phyloP scores from a whole-genome alignment of 2,888 invertebrate genomes.

The Lasioglossum villosulum region DNA sequence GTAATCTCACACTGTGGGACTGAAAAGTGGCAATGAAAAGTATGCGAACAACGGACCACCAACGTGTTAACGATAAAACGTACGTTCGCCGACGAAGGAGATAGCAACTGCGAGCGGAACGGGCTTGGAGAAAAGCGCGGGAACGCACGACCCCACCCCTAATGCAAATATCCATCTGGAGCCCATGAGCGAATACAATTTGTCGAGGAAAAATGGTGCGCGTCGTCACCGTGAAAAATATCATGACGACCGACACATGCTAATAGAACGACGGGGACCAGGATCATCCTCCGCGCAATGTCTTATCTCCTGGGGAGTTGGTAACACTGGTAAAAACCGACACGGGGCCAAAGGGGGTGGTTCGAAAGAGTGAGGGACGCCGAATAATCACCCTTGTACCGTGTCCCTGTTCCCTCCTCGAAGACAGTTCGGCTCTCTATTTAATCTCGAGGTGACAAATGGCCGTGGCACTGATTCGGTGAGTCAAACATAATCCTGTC shows the following conservation, averaged over 20 bases:
- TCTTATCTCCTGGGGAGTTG: slow-evolving; percentile 60
- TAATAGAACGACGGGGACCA: slow-evolving; percentile 51
- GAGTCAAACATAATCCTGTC: slow-evolving; percentile 82
- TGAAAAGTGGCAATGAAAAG: too few species aligned
- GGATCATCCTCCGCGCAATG: slow-evolving; percentile 33
- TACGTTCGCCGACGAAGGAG: neutral
- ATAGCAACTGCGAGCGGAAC: neutral
- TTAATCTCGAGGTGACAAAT: slow-evolving; percentile 83
- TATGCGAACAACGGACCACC: too few species aligned
- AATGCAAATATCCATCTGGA: slow-evolving; percentile 58
- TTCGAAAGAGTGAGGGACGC: slow-evolving; percentile 33
- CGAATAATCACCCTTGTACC: slow-evolving; percentile 66
- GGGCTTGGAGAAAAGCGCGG: slow-evolving; percentile 15
- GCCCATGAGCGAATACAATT: slow-evolving; percentile 48
- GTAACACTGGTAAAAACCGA: slow-evolving; percentile 20
- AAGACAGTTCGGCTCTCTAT: slow-evolving; percentile 79
- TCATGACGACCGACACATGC: slow-evolving; percentile 40
- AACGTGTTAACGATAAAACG: neutral
- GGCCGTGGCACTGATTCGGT: slow-evolving; percentile 80
- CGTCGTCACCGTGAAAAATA: slow-evolving; percentile 45
- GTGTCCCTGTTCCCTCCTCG: slow-evolving; percentile 52
- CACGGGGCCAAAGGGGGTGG: slow-evolving; percentile 27
- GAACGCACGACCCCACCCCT: slow-evolving; percentile 27
- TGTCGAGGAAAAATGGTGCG: slow-evolving; percentile 45
- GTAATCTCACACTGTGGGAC: too few species aligned